Evolutionary conservation across 2,888 invertebrate species (phyloP), one percentile per base, ranked within the genome.

Genomic region (Apamea sordens): DNA sequence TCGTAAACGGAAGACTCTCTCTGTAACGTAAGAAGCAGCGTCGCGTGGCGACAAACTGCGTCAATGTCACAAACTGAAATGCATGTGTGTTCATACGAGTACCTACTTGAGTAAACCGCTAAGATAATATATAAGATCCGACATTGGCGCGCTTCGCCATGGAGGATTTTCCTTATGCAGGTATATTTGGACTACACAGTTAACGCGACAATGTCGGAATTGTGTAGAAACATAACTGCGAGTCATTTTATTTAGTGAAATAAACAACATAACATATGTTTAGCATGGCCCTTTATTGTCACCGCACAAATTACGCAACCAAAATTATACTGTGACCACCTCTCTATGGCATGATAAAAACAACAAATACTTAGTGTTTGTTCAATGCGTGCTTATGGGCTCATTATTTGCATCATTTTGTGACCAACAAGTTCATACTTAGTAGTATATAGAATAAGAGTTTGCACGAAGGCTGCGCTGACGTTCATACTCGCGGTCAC

Each of bases 131-230:
- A 79, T 36, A 79, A 59, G 24, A 47, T 15, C 24, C 18, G 56
- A 61, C 28, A 36, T 41, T 24, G 61, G 24, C 41, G n/a, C 41
- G 53, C 53, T n/a, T 50, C n/a, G 41, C 6, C 10, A 18, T 41
- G 21, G 11, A 10, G 1, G 18, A 70, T 63, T 79, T 61, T 59
- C 32, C 32, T 69, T 53, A 41, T 80, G 2, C 41, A 50, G 18
- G 10, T 1, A 50, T 28, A 28, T 70, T 32, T 15, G 24, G 28
- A 24, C 21, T 69, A 32, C 15, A 70, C 15, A 32, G 8, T 10
- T 50, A 70, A 24, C 10, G 21, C 8, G 8, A 15, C 10, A 72
- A 90, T 83, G 70, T 72, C 64, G 47, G n/a, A 82, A 61, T 47
- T 21, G 11, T 32, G 18, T 41, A 36, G 28, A n/a, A 15, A 47